phyloP scores from a whole-genome alignment of 2,888 invertebrate species.

The Plebejus anna region DNA sequence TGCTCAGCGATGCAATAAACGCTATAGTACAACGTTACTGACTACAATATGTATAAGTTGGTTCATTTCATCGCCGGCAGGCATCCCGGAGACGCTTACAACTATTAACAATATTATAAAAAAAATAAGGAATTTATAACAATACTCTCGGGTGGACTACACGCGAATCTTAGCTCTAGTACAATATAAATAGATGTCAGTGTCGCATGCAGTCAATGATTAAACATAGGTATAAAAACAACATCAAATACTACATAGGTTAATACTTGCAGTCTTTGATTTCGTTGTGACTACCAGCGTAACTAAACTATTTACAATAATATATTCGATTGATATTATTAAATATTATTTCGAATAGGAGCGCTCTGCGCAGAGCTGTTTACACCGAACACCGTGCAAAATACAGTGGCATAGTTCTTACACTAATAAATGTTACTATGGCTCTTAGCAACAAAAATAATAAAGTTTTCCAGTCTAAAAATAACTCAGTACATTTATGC shows the following conservation, averaged over 20 bases:
- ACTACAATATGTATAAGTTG: slow-evolving; percentile 23
- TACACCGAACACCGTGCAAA: slow-evolving; percentile 41
- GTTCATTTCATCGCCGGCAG: slow-evolving; percentile 17
- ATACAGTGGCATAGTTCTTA: slow-evolving; percentile 55
- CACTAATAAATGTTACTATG: slow-evolving; percentile 33
- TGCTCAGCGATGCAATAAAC: not conserved
- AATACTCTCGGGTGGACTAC: slow-evolving; percentile 47
- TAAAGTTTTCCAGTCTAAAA: slow-evolving; percentile 12
- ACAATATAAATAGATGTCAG: slow-evolving; percentile 25
- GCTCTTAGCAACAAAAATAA: slow-evolving; percentile 27
- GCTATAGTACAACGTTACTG: slow-evolving; percentile 11
- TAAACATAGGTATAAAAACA: slow-evolving; percentile 58
- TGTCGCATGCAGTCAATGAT: slow-evolving; percentile 57
- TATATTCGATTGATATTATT: slow-evolving; percentile 59
- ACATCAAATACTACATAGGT: slow-evolving; percentile 57
- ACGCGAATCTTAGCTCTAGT: slow-evolving; percentile 28
- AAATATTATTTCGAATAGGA: slow-evolving; percentile 59
- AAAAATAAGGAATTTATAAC: slow-evolving; percentile 72
- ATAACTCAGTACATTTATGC: slow-evolving; percentile 25
- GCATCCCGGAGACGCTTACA: slow-evolving; percentile 41
- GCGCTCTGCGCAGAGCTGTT: slow-evolving; percentile 65
- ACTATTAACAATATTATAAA: slow-evolving; percentile 63
- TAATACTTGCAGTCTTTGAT: slow-evolving; percentile 76
- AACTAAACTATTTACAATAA: slow-evolving; percentile 63
- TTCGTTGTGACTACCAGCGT: slow-evolving; percentile 78